phyloP scores from a whole-genome alignment of 2,797 vertebrate genomes.

The Muscicapa comitata region DNA sequence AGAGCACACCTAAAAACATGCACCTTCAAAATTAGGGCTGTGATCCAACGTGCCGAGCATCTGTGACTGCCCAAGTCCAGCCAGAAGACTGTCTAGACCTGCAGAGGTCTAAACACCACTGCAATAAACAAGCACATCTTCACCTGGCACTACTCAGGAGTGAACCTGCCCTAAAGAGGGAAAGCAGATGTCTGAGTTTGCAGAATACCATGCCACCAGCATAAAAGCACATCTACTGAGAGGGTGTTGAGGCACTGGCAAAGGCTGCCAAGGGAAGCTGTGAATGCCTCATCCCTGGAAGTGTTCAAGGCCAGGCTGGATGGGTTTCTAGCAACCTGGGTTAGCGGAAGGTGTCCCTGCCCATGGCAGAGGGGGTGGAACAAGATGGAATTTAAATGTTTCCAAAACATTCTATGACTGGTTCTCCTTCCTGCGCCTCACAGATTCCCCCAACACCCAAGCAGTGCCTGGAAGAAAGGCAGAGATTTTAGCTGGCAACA shows the following conservation, averaged over 20 bases:
- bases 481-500: neutral
- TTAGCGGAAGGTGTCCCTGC: neutral
- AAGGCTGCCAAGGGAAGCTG: neutral
- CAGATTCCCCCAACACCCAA: neutral
- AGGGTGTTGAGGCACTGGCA: neutral
- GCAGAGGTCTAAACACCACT: constrained; percentile 50
- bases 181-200: neutral
- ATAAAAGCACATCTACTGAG: neutral
- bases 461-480: neutral
- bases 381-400: neutral
- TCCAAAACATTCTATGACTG: neutral
- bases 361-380: neutral
- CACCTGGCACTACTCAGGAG: constrained; percentile 63
- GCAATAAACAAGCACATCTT: constrained; percentile 18
- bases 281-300: too few species aligned
- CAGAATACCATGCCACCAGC: neutral
- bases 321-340: neutral
- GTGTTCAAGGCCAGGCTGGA: neutral
- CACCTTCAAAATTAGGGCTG: neutral
- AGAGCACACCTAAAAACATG: accelerated
- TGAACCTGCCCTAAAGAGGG: constrained; percentile 74
- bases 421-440: neutral
- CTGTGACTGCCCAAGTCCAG: constrained; percentile 56
- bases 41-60: accelerated
- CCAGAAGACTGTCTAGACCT: constrained; percentile 53